Evolutionary conservation across 2,113 vertebrate species (phyloP).

Genomic region (Stegastes partitus): DNA sequence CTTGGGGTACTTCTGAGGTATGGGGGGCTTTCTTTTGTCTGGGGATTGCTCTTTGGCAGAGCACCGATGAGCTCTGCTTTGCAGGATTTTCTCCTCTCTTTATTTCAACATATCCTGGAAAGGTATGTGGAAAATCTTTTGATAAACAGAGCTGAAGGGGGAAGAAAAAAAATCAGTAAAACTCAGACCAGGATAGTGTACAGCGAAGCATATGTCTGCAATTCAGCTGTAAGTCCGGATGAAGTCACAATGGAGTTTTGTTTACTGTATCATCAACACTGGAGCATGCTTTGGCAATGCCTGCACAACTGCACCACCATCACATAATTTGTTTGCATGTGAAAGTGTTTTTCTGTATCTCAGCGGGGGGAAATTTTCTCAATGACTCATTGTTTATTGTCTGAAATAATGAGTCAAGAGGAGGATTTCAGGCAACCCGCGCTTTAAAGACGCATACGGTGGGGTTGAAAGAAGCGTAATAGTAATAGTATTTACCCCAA

Average conservation of each 20-base stretch:
- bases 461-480: background rate
- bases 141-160: slow-evolving; percentile 63
- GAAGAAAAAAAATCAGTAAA: slow-evolving; percentile 11
- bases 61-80: slow-evolving; percentile 38
- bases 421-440: slow-evolving; percentile 31
- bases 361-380: slow-evolving; percentile 36
- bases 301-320: slow-evolving; percentile 58
- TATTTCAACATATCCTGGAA: slow-evolving; percentile 64
- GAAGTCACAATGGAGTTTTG: slow-evolving; percentile 75
- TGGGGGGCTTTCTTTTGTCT: slow-evolving; percentile 44
- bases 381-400: slow-evolving; percentile 71
- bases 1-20: slow-evolving; percentile 46
- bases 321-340: slow-evolving; percentile 68
- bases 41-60: slow-evolving; percentile 54
- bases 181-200: slow-evolving; percentile 62
- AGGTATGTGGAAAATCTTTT: slow-evolving; percentile 71
- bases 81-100: slow-evolving; percentile 53
- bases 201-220: slow-evolving; percentile 78
- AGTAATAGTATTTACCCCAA: background rate
- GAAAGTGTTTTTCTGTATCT: slow-evolving; percentile 70
- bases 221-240: slow-evolving; percentile 73
- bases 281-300: slow-evolving; percentile 69
- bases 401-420: slow-evolving; percentile 55
- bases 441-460: slow-evolving; percentile 32
- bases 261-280: slow-evolving; percentile 81